Conservation (phyloP, 2,797 vertebrate genomes). For the Macropodus opercularis region DNA sequence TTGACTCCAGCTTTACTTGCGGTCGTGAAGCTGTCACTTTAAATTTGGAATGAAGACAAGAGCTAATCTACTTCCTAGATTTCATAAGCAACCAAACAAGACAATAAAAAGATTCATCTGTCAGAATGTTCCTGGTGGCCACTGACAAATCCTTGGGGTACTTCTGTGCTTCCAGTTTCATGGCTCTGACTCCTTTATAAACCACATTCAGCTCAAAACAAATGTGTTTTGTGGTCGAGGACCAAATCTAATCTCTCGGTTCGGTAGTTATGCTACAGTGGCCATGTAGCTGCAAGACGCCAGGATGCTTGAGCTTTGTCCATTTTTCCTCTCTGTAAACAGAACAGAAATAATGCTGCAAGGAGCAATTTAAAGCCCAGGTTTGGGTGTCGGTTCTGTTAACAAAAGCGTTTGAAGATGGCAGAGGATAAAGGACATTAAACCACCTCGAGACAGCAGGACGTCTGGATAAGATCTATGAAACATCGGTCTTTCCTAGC, state of each 20-base stretch:
- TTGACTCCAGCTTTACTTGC: no score
- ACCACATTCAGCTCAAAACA: conserved; percentile 41
- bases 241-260: conserved; percentile 58
- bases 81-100: conserved; percentile 27
- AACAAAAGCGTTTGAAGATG: conserved; percentile 28
- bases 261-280: conserved; percentile 54
- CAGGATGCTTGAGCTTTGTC: conserved; percentile 2
- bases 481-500: conserved; percentile 18
- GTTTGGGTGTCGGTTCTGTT: conserved; percentile 42
- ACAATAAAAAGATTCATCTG: conserved; percentile 30
- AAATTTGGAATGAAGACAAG: no score
- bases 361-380: conserved; percentile 32
- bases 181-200: conserved; percentile 37
- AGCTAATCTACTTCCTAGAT: conserved; percentile 33
- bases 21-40: no score
- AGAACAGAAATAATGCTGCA: conserved; percentile 32
- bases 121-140: conserved; percentile 22
- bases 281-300: conserved; percentile 47
- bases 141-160: conserved; percentile 34
- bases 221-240: conserved; percentile 43
- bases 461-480: conserved; percentile 30
- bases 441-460: conserved; percentile 37
- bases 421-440: conserved; percentile 36
- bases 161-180: conserved; percentile 25
- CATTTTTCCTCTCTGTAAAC: conserved; percentile 16